Conservation (phyloP, 2,797 vertebrate species). For the Sphenodon punctatus region DNA sequence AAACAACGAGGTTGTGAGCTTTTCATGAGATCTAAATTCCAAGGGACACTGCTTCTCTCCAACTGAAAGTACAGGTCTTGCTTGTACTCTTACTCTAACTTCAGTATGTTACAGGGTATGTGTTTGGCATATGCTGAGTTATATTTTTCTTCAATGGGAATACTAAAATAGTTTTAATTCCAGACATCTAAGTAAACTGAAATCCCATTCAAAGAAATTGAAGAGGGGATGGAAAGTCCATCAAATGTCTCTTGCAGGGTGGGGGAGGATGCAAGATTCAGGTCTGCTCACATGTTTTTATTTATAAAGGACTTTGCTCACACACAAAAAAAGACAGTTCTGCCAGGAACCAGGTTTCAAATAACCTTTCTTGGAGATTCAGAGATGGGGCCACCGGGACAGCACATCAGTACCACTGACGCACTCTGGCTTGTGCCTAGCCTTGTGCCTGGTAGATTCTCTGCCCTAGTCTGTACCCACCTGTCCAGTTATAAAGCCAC, state of each 20-base stretch:
- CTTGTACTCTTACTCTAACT: too few relatives aligned
- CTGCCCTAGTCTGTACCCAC: too few relatives aligned
- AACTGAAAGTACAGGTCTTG: background rate
- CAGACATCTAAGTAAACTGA: background rate
- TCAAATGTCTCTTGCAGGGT: background rate
- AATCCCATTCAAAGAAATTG: background rate
- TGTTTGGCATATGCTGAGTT: background rate
- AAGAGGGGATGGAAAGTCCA: background rate
- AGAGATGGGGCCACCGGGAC: too few relatives aligned
- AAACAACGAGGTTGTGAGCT: background rate
- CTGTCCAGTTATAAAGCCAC: too few relatives aligned
- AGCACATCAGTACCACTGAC: too few relatives aligned
- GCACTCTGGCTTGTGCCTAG: too few relatives aligned
- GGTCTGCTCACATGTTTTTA: background rate
- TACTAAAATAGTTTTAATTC: background rate
- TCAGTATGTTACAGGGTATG: background rate
- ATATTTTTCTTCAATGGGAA: background rate
- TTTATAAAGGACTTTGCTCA: slow-evolving; percentile 4
- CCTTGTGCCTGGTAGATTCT: too few relatives aligned
- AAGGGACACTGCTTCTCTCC: background rate
- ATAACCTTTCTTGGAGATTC: too few relatives aligned
- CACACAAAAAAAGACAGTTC: background rate
- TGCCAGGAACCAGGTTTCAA: too few relatives aligned
- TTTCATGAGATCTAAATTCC: fast-evolving
- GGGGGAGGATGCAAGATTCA: background rate